phyloP scores from a whole-genome alignment of 2,888 invertebrate genomes.

The Parnassius orleans region DNA sequence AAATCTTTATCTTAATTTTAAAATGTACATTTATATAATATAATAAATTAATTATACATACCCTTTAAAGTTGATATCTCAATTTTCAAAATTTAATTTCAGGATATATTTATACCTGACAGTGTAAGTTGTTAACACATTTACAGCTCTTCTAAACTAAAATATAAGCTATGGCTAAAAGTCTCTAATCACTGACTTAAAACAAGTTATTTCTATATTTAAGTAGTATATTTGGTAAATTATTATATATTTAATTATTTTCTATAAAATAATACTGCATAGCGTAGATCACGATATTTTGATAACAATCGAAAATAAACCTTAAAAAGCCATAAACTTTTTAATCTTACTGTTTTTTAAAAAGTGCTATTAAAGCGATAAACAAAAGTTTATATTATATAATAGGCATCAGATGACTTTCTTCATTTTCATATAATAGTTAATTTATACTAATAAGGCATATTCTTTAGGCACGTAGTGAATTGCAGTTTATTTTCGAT shows the following conservation, averaged over 20 bases:
- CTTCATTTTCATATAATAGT: too few relatives aligned
- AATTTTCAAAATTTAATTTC: constrained; percentile 42
- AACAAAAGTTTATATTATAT: too few relatives aligned
- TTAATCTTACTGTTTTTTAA: too few relatives aligned
- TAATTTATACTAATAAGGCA: too few relatives aligned
- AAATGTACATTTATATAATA: too few relatives aligned
- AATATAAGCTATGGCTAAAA: constrained; percentile 24
- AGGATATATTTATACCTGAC: constrained; percentile 47
- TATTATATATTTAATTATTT: neutral
- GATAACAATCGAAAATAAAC: constrained; percentile 1
- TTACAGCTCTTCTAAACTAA: constrained; percentile 1
- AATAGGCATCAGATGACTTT: too few relatives aligned
- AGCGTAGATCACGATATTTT: neutral
- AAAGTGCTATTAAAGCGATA: too few relatives aligned
- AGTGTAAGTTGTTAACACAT: constrained; percentile 52
- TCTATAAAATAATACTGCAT: too few relatives aligned
- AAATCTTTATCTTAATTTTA: too few relatives aligned
- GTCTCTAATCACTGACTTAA: constrained; percentile 4
- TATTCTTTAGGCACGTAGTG: too few relatives aligned
- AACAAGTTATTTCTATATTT: neutral
- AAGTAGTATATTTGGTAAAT: neutral
- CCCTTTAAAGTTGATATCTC: neutral
- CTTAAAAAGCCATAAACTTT: neutral
- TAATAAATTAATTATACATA: too few relatives aligned
- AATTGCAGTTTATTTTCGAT: constrained; percentile 5